Base-by-base conservation (phyloP, 2,113 vertebrate species). In the Eurypyga helias region DNA sequence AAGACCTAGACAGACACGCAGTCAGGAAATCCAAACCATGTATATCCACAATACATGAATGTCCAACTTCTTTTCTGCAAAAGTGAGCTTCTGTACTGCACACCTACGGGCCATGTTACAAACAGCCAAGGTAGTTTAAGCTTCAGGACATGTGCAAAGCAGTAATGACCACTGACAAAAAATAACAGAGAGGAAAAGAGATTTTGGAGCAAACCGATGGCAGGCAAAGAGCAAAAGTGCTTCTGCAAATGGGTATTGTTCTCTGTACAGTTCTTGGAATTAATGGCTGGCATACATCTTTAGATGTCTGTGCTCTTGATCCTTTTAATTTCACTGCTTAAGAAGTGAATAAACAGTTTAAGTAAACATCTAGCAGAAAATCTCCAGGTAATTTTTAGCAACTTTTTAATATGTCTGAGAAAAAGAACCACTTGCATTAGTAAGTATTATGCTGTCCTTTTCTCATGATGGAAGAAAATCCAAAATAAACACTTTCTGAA, bases 101-200 rank as follows among this genome's bases (percentile, higher is more conserved):
- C 7, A 54, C 15, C 13, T 41, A 14, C 4, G 29, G n/a, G 24
- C 31, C 1, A 1, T 21, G n/a, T 57, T 54, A 60, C 48, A 28
- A 85, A 58, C 3, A 36, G 41, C 19, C 60, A 34, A 73, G n/a
- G 29, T 10, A 43, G n/a, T 55, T 84, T 36, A 66, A 89, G 43
- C 19, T 55, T 62, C 19, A 67, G 46, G 55, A 82, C 0, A 16
- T 0, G 0, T 10, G 24, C 43, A 66, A 84, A 87, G 17, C 46
- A 83, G 10, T 29, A 38, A 52, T 17, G 52, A 66, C 7, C 64
- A 46, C 0, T 49, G 43, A 75, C 34, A 33, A 72, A 72, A 70
- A 43, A 7, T 23, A 78, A 49, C 2, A 7, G 21, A 77, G 36
- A 43, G 19, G 11, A 78, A 28, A 54, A 79, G 84, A 24, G 7